Percentiles rank a stretch among this genome's conserved stretches.
phyloP scores from a whole-genome alignment of 2,888 invertebrate genomes.

The Octonoba sinensis region DNA sequence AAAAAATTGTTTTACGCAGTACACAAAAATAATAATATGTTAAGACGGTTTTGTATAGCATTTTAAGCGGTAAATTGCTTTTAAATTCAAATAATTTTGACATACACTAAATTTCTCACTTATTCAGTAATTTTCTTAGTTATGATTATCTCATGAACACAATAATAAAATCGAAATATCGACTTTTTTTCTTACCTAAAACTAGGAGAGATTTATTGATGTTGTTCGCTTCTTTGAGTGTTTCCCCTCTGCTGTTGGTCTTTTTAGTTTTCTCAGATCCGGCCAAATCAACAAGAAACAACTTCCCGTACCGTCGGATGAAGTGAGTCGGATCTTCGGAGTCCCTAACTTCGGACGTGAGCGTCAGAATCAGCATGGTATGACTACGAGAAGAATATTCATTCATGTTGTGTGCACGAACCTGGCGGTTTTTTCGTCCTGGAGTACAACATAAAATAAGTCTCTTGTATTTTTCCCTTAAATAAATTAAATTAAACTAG shows the following conservation, averaged over 20 bases:
- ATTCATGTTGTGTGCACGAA: slow-evolving; percentile 93
- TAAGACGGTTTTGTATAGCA: too few species aligned
- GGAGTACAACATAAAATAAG: slow-evolving; percentile 24
- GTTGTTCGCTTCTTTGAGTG: slow-evolving; percentile 93
- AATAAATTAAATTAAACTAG: background rate
- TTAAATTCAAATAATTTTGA: too few species aligned
- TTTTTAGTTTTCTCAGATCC: slow-evolving; percentile 97
- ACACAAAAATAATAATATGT: too few species aligned
- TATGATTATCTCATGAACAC: too few species aligned
- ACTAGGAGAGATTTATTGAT: slow-evolving; percentile 96
- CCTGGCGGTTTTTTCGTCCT: slow-evolving; percentile 91
- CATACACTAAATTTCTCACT: too few species aligned
- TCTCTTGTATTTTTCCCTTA: too few species aligned
- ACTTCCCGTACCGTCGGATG: slow-evolving; percentile 91
- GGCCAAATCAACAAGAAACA: slow-evolving; percentile 95
- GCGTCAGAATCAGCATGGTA: slow-evolving; percentile 89
- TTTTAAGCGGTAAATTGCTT: too few species aligned
- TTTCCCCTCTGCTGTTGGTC: slow-evolving; percentile 88
- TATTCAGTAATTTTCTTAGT: too few species aligned
- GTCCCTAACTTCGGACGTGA: slow-evolving; percentile 80
- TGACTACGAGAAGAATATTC: slow-evolving; percentile 93
- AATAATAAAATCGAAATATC: too few species aligned
- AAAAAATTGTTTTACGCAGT: too few species aligned
- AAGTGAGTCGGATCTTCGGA: slow-evolving; percentile 78
- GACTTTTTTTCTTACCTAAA: slow-evolving; percentile 76